phyloP scores from a whole-genome alignment of 2,113 vertebrate genomes.

The Cynopterus brachyotis region DNA sequence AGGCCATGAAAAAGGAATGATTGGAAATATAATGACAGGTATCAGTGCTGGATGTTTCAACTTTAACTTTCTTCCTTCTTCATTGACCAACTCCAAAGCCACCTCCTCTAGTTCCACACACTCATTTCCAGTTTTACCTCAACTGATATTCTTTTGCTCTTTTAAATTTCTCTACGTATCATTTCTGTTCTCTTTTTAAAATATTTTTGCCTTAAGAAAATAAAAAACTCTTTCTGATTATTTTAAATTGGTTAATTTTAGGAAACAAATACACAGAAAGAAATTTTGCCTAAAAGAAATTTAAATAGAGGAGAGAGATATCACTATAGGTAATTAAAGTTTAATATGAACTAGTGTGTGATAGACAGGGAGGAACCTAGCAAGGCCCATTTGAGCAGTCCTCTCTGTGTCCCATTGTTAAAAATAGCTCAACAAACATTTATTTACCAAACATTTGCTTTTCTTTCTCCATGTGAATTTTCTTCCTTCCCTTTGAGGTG shows the following conservation, averaged over 20 bases:
- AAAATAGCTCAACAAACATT: background rate
- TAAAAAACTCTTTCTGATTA: background rate
- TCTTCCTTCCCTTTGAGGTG: background rate
- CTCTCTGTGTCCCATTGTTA: background rate
- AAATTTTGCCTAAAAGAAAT: background rate
- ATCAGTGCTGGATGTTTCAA: background rate
- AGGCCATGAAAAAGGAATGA: background rate
- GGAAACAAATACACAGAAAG: background rate
- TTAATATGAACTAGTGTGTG: background rate
- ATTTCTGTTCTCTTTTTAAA: background rate
- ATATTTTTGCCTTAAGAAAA: background rate
- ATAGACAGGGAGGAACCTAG: background rate
- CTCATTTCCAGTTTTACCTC: background rate
- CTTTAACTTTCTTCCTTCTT: background rate
- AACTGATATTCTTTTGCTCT: background rate
- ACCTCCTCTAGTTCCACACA: background rate
- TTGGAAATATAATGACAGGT: background rate
- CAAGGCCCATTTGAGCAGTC: background rate
- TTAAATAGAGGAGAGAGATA: background rate
- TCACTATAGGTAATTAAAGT: background rate
- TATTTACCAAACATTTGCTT: background rate
- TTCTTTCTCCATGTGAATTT: background rate
- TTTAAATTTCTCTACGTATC: background rate
- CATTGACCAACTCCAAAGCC: background rate
- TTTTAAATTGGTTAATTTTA: background rate